Base-by-base conservation (phyloP, 2,113 vertebrate genomes). In the Chitala chitala region DNA sequence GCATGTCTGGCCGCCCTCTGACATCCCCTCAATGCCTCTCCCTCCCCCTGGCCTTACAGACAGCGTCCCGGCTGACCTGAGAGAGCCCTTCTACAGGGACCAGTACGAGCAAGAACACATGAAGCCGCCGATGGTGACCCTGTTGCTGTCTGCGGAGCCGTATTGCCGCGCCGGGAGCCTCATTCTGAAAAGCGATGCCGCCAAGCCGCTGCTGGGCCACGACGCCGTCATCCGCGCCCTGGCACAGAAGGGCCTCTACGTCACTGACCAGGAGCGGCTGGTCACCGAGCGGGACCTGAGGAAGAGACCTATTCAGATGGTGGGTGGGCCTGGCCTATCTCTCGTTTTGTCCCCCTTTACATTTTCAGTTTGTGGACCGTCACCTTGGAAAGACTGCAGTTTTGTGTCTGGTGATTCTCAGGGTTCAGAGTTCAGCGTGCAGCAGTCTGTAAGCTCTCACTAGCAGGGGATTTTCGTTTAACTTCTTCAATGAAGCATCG, bases 81-180 rank as follows among this genome's bases (percentile, higher is more conserved):
- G 76, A 24, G 94, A 98, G 64, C 97, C 97, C 0, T 94, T 98
- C 86, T 99, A 98, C 84, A 94, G 89, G 68, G 97, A 98, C 85
- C 96, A 98, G 87, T 99, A 98, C 84, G 94, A 94, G 78, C 96
- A 98, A 84, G 96, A 98, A 83, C 96, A 98, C 86, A 92, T 98
- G 84, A 99, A 99, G 76, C 96, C 96, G 2, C 94, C 95, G 0
- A 94, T 99, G 53, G 95, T 93, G 53, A 92, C 92, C 76, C 88
- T 98, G 82, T 93, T 99, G 29, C 94, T 97, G 55, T 98, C 97
- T 3, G 96, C 96, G 0, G 97, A 99, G 81, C 92, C 98, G 51
- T 99, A 98, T 87, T 98, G 96, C 82, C 92, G 96, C 9, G 95
- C 96, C 1, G 96, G 96, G 40, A 98, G 96, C 85, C 92, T 99